These are phyloP conservation scores for Vanessa cardui DNA, from an alignment of 2,888 invertebrate genomes.

Conservation along the genomic window DNA sequence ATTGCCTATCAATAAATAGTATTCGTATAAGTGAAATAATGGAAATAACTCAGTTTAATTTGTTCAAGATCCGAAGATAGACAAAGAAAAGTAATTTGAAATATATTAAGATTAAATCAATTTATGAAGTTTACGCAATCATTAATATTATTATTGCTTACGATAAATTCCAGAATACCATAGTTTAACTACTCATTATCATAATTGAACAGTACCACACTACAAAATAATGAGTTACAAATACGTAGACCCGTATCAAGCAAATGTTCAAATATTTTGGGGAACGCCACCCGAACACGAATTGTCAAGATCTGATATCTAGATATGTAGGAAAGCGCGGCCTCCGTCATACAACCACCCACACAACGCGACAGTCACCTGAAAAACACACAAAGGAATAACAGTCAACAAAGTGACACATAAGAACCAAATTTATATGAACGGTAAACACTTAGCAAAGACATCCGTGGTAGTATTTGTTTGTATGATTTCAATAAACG, in stretches of 20 bases:
- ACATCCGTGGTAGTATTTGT: constrained; percentile 54
- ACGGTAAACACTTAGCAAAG: constrained; percentile 14
- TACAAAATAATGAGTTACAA: constrained; percentile 46
- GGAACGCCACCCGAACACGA: constrained; percentile 50
- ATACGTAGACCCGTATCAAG: constrained; percentile 52
- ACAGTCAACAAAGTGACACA: neutral
- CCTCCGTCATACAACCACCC: constrained; percentile 20
- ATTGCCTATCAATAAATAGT: neutral
- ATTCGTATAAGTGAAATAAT: constrained; percentile 1
- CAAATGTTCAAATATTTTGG: constrained; percentile 47
- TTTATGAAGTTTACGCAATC: too few species aligned
- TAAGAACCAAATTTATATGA: constrained; percentile 18
- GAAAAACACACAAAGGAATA: constrained; percentile 5
- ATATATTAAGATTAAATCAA: neutral
- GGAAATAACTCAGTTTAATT: neutral
- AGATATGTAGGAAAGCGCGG: constrained; percentile 48
- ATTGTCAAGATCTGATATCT: constrained; percentile 52
- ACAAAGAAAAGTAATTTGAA: neutral
- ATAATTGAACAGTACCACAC: constrained; percentile 32
- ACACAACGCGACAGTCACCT: constrained; percentile 11
- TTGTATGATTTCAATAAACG: constrained; percentile 76
- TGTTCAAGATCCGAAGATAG: neutral
- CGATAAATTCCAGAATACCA: neutral
- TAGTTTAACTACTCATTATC: constrained; percentile 9
- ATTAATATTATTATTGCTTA: neutral